These are phyloP conservation scores for Rhincodon typus DNA, from an alignment of 2,797 vertebrate genomes.

Conservation along the genomic window DNA sequence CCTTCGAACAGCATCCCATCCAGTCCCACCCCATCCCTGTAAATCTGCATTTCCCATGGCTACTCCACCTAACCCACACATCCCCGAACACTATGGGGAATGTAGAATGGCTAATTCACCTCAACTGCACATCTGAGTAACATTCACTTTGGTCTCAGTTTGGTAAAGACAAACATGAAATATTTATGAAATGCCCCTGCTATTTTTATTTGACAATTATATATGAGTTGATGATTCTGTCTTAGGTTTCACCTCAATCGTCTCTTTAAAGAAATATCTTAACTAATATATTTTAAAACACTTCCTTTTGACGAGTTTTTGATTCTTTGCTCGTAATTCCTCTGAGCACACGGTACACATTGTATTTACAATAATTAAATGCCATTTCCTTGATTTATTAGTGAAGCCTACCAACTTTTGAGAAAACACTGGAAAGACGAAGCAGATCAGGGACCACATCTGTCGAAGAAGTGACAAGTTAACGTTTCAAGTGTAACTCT, in stretches of 20 bases:
- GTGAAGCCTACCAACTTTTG: neutral
- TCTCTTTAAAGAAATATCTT: neutral
- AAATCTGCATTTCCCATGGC: no score
- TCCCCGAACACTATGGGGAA: no score
- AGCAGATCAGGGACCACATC: neutral
- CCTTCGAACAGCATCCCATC: no score
- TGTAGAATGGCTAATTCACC: no score
- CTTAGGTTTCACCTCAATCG: neutral
- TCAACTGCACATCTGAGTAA: neutral
- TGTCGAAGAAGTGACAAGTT: neutral
- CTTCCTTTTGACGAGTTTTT: neutral
- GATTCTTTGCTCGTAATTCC: neutral
- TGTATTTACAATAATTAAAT: neutral
- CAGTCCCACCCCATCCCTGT: no score
- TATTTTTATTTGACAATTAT: neutral
- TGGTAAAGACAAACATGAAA: neutral
- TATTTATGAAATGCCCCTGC: neutral
- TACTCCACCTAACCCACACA: no score
- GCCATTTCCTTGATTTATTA: neutral
- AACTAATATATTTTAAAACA: neutral
- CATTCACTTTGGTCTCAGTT: neutral
- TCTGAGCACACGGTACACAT: neutral
- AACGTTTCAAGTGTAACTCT: neutral
- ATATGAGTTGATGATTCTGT: neutral
- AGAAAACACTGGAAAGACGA: neutral